Base-by-base conservation (phyloP, 2,113 vertebrate genomes). In the Theristicus caerulescens region DNA sequence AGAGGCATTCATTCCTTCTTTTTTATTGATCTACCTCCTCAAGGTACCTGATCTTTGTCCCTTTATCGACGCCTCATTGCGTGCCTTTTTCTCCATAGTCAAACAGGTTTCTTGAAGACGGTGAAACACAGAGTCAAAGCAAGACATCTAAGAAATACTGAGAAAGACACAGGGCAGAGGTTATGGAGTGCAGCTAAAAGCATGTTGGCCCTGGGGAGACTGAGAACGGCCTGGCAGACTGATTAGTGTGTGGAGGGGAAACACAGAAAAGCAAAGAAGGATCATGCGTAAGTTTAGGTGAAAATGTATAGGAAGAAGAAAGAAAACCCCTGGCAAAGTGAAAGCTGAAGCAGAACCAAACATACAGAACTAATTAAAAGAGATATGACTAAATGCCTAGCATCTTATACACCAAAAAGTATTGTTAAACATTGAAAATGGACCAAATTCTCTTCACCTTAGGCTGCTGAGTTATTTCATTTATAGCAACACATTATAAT, bases 41-140 rank as follows among this genome's bases (percentile, higher is more conserved):
- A 29, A 62, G 78, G 71, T 76, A 87, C 78, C 78, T 95, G 94
- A 93, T 88, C 86, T 95, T 82, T 97, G 89, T 94, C 93, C 94
- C 62, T 96, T 90, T 91, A 82, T 42, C 85, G 93, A 94, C 87
- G 86, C 70, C 73, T 95, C 93, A 44, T 90, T 85, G 67, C 82
- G 58, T 62, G 71, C 64, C 76, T 83, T 93, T 94, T 94, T 73
- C 92, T 94, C 67, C 82, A 31, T 6, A 71, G 84, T 24, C 81
- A 91, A 62, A 73, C 84, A 73, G 54, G n/a, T 77, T 94, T 70
- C 87, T 87, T 95, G 78, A 91, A 91, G 89, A 38, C 4, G 1
- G 19, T 2, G 1, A 70, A 93, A 59, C 54, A 89, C 62, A 78
- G 47, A 96, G 69, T 32, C n/a, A 77, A 91, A 88, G 86, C 46